Conservation (phyloP, 92 coral and sea anemone species). For the Meandrina meandrites region DNA sequence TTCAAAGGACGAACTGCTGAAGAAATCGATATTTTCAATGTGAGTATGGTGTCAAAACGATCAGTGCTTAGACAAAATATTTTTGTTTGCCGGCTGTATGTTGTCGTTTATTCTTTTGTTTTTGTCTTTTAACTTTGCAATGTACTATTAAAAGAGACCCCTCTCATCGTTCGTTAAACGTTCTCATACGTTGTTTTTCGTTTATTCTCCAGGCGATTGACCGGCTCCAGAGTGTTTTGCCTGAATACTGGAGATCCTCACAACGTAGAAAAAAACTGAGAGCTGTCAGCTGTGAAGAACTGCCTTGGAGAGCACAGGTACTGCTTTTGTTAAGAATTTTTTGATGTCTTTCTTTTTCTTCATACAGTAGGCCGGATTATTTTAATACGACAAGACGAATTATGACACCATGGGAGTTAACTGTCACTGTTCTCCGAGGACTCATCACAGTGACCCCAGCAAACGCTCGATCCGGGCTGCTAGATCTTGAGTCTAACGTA, state of each 20-base stretch:
- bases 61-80: background rate
- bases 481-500: too few relatives aligned
- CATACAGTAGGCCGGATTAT: background rate
- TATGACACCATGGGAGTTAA: too few relatives aligned
- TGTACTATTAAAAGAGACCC: background rate
- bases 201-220: slow-evolving; percentile 67
- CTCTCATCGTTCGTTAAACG: background rate
- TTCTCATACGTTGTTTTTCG: background rate
- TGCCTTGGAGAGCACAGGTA: slow-evolving; percentile 99
- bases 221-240: slow-evolving; percentile 68
- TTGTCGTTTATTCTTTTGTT: background rate
- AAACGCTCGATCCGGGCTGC: too few relatives aligned
- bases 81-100: too few relatives aligned
- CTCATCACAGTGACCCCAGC: too few relatives aligned
- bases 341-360: background rate
- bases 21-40: slow-evolving; percentile 60
- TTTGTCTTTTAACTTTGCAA: background rate
- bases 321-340: background rate
- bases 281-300: slow-evolving; percentile 84
- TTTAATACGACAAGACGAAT: too few relatives aligned
- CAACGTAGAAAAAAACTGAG: slow-evolving; percentile 77
- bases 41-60: background rate
- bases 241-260: slow-evolving; percentile 84
- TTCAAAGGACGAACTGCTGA: slow-evolving; percentile 76
- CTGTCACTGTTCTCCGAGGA: too few relatives aligned